Evolutionary conservation across 2,888 invertebrate species (phyloP), one percentile per base, ranked within the genome.

Genomic region (Ophioninae sp.): DNA sequence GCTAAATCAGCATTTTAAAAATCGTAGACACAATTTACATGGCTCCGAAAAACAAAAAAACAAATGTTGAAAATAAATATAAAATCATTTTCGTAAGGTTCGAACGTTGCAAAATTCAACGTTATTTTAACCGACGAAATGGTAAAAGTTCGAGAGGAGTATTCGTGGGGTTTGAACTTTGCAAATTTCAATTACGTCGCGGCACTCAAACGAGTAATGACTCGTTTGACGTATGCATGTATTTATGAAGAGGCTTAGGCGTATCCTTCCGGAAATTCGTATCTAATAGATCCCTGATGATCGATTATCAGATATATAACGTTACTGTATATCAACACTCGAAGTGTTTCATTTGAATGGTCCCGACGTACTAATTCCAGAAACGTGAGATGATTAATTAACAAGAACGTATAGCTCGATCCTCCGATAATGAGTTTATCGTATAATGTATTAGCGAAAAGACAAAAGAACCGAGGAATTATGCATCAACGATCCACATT

Each of bases 381-480:
- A 41, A n/a, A 37, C 75, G 61, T 62, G 75, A 39, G n/a, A 72
- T 79, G 79, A 79, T 83, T 79, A 73, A 83, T 79, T 73, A 72
- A 76, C 72, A 21, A 61, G 10, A 37, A 21, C 20, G 10, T 6
- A 7, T 23, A 69, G 41, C 70, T 50, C 20, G 39, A 68, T 76
- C 79, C 62, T 56, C 83, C 37, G 67, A 57, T 83, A 72, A 76
- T 68, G 73, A 73, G 62, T 59, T 30, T 69, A 44, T 73, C 61
- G 41, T 17, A 8, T 20, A 70, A 20, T 37, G 77, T 74, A 44
- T 44, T 41, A 56, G 56, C 64, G 74, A 57, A 61, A 44, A 69
- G 44, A 76, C 76, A 80, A 77, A 83, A 80, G 83, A 83, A 83
- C 57, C 59, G 65, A 10, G 72, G 56, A 39, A 69, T 77, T 64